Percentiles rank a stretch among this genome's conserved stretches.
phyloP scores from a whole-genome alignment of 2,888 invertebrate genomes.

The Eristalinus aeneus region DNA sequence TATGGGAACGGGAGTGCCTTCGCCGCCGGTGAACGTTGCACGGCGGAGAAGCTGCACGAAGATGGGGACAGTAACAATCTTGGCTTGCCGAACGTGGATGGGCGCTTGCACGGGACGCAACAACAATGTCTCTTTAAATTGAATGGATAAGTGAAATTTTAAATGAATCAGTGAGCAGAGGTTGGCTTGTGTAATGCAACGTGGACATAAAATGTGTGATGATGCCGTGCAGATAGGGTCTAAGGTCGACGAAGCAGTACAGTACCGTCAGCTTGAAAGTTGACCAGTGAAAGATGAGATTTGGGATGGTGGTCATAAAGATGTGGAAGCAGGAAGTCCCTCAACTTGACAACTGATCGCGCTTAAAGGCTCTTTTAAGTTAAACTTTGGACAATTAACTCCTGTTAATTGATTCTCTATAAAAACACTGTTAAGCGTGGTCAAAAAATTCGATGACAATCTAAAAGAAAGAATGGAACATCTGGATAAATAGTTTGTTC shows the following conservation, averaged over 20 bases:
- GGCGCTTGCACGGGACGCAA: constrained; percentile 39
- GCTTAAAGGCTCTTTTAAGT: too few relatives aligned
- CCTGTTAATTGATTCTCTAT: too few relatives aligned
- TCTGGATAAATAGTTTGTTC: too few relatives aligned
- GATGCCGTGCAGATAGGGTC: constrained; percentile 53
- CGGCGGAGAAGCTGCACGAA: background rate
- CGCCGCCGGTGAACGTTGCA: background rate
- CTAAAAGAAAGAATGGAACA: too few relatives aligned
- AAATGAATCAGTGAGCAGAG: constrained; percentile 58
- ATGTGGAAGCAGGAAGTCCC: too few relatives aligned
- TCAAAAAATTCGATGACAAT: too few relatives aligned
- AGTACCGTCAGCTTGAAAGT: background rate
- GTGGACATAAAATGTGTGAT: constrained; percentile 52
- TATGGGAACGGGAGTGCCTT: constrained; percentile 23
- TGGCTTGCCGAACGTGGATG: background rate
- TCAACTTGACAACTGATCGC: too few relatives aligned
- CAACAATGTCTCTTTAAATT: constrained; percentile 60
- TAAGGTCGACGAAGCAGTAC: constrained; percentile 36
- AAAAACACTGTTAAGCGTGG: too few relatives aligned
- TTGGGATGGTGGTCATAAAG: background rate
- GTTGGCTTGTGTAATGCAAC: constrained; percentile 43
- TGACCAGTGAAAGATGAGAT: background rate
- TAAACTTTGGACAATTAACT: too few relatives aligned
- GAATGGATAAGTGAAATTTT: constrained; percentile 62
- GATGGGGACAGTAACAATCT: constrained; percentile 27